Conservation (phyloP, 92 coral and sea anemone genomes). For the Phenganax marumi region DNA sequence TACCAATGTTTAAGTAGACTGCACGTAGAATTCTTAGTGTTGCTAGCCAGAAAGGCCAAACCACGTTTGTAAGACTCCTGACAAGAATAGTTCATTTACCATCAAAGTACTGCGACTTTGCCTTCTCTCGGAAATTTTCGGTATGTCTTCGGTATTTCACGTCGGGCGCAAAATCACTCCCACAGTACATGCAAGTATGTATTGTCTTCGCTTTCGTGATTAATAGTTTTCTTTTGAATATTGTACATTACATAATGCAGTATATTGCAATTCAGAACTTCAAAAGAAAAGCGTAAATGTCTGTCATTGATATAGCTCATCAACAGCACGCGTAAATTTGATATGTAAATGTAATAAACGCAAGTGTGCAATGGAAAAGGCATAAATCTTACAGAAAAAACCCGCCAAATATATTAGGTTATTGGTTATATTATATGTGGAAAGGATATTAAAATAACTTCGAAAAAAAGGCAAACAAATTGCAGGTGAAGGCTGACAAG, state of each 20-base stretch:
- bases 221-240: background rate
- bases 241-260: background rate
- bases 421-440: background rate
- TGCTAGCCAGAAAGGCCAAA: too few relatives aligned
- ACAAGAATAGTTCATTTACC: too few relatives aligned
- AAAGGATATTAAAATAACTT: background rate
- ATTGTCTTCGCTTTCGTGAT: background rate
- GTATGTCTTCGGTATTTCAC: too few relatives aligned
- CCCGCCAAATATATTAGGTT: background rate
- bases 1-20: too few relatives aligned
- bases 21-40: too few relatives aligned
- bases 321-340: background rate
- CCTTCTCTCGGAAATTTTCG: too few relatives aligned
- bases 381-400: background rate
- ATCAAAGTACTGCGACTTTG: too few relatives aligned
- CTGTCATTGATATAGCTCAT: too few relatives aligned
- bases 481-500: slow-evolving; percentile 14
- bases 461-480: slow-evolving; percentile 1
- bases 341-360: background rate
- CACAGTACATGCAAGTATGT: background rate
- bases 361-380: background rate
- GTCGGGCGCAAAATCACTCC: too few relatives aligned
- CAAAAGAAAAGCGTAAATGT: background rate
- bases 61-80: too few relatives aligned
- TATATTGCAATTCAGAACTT: background rate